Conservation (phyloP, 2,888 invertebrate genomes). For the Hirtodrosophila duncani region DNA sequence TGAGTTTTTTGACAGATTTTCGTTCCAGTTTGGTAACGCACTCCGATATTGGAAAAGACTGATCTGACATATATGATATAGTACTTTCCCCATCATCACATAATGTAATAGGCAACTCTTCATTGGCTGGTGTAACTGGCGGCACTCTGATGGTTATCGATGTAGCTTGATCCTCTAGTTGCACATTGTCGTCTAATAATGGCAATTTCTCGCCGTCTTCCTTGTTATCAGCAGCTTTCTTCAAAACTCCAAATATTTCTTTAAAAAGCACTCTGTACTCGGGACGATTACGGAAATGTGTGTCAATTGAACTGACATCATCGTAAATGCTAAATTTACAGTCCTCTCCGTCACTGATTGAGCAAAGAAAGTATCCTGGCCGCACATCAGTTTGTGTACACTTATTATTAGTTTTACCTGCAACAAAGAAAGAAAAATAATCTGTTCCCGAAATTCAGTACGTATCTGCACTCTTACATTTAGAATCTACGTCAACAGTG, state of each 20-base stretch:
- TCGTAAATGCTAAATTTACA: conserved; percentile 92
- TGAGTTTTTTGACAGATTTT: conserved; percentile 78
- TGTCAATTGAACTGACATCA: conserved; percentile 88
- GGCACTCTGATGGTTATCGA: conserved; percentile 80
- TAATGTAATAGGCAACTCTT: conserved; percentile 81
- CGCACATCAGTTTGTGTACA: conserved; percentile 89
- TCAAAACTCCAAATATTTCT: conserved; percentile 90
- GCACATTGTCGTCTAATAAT: conserved; percentile 82
- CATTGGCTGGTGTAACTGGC: conserved; percentile 84
- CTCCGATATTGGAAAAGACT: conserved; percentile 85
- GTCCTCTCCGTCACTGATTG: conserved; percentile 91
- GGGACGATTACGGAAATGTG: conserved; percentile 89
- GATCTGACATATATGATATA: conserved; percentile 86
- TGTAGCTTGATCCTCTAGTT: conserved; percentile 19
- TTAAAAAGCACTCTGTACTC: conserved; percentile 89
- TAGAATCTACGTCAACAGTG: conserved; percentile 38
- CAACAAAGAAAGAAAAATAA: conserved; percentile 90
- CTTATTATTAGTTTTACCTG: conserved; percentile 91
- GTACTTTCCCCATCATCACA: conserved; percentile 85
- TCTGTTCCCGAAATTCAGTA: conserved; percentile 90
- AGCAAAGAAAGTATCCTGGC: conserved; percentile 89
- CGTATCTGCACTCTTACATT: conserved; percentile 83
- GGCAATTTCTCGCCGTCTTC: conserved; percentile 88
- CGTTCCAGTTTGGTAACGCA: conserved; percentile 82
- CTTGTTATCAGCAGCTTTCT: conserved; percentile 90